These are phyloP conservation scores for Lagopus leucura DNA, from an alignment of 2,113 vertebrate species.

Conservation along the genomic window DNA sequence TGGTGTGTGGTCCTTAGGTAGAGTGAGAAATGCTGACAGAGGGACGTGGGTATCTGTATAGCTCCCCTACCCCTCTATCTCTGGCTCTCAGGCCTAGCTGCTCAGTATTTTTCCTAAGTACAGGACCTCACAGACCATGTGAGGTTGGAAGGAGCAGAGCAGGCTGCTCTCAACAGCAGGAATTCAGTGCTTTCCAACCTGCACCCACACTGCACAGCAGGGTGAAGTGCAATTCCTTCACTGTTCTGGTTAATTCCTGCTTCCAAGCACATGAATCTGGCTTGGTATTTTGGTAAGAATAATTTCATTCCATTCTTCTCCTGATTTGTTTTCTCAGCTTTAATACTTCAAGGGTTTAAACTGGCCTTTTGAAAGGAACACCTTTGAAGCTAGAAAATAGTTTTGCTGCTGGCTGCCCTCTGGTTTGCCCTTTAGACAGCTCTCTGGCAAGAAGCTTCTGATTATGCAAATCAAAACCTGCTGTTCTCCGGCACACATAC, in stretches of 20 bases:
- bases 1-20: constrained; percentile 6
- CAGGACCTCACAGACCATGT: neutral
- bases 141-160: neutral
- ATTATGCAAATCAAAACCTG: constrained; percentile 24
- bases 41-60: too few relatives aligned
- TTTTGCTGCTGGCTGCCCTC: constrained; percentile 48
- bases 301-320: neutral
- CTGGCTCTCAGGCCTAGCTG: neutral
- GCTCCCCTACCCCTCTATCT: neutral
- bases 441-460: constrained; percentile 45
- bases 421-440: neutral
- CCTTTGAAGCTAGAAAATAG: constrained; percentile 26
- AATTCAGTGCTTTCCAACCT: neutral
- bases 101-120: neutral
- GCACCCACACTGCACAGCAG: neutral
- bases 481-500: neutral
- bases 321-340: constrained; percentile 44
- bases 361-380: constrained; percentile 40
- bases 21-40: neutral
- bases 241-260: neutral
- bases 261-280: neutral
- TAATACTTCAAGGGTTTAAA: constrained; percentile 15
- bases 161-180: neutral
- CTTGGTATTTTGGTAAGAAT: constrained; percentile 5
- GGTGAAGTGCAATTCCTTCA: neutral